Conservation (phyloP, 2,888 invertebrate genomes). For the Phytoseiulus persimilis region DNA sequence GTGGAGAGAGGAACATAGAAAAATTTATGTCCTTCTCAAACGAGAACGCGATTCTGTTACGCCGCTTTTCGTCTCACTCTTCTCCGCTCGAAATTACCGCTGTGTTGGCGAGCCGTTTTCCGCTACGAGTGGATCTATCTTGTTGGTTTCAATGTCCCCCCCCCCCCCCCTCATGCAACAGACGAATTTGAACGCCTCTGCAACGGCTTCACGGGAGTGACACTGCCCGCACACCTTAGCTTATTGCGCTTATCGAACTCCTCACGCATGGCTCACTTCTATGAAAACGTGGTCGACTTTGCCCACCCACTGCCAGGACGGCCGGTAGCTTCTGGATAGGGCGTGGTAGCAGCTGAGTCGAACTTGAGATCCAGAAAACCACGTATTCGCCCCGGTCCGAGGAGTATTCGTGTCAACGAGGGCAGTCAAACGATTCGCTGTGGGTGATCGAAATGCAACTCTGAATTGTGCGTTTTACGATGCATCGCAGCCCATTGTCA, state of each 20-base stretch:
- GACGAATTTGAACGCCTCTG: too few species aligned
- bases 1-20: not conserved
- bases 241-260: too few species aligned
- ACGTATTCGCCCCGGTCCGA: conserved; percentile 28
- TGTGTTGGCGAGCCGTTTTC: too few species aligned
- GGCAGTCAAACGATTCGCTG: conserved; percentile 12
- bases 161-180: too few species aligned
- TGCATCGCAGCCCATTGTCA: not conserved
- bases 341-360: conserved; percentile 31
- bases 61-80: not conserved
- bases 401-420: conserved; percentile 32
- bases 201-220: too few species aligned
- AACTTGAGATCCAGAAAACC: conserved; percentile 20
- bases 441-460: too few species aligned
- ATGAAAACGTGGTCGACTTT: conserved; percentile 34
- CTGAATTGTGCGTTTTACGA: not conserved
- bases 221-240: too few species aligned
- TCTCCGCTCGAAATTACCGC: not conserved
- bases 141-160: too few species aligned
- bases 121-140: too few species aligned
- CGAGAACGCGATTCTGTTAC: not conserved
- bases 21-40: not conserved
- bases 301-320: conserved; percentile 31
- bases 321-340: not conserved
- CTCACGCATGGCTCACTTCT: not conserved